Evolutionary conservation across 2,888 invertebrate genomes (phyloP), one percentile per base, ranked within the genome.

Genomic region (Drosophila gaucha): DNA sequence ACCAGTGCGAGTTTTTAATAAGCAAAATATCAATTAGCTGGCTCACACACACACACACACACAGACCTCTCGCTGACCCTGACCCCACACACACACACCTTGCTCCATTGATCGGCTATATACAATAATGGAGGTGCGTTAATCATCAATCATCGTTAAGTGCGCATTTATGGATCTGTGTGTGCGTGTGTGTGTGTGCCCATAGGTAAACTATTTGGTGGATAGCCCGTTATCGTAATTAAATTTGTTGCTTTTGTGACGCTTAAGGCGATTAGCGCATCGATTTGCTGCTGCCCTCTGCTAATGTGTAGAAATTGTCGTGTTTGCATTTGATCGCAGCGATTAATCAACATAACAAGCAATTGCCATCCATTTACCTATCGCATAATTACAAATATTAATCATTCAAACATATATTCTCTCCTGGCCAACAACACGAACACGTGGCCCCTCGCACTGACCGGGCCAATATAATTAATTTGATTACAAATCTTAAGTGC

Each of bases 121-220:
- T 6, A 20, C 12, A 33, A 36, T 31, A 52, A 52, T 18, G 56
- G 33, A 57, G 66, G 76, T 71, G 71, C 24, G 38, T 60, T 63
- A 66, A 75, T 62, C 74, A 75, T 75, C 75, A 75, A 75, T 75
- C 75, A 75, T 75, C 57, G 78, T 72, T 64, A 67, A 60, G 60
- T 59, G 69, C 54, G 41, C 49, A 43, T 62, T 74, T 74, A 55
- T 68, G 69, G 43, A 51, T 62, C 26, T 16, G 20, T 28, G 8
- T 18, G 16, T 12, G 20, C 36, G 31, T 20, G 39, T 20, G 41
- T 24, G 46, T 33, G 16, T 28, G 36, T 50, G 33, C 3, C 65
- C 30, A 2, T 8, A 2, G 18, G 38, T 58, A 50, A 43, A 46
- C 26, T 64, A 54, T 18, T 56, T 62, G 44, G 33, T 20, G 54